These are phyloP conservation scores for Rhynchopsitta pachyrhyncha DNA, from an alignment of 2,113 vertebrate species.

Conservation along the genomic window DNA sequence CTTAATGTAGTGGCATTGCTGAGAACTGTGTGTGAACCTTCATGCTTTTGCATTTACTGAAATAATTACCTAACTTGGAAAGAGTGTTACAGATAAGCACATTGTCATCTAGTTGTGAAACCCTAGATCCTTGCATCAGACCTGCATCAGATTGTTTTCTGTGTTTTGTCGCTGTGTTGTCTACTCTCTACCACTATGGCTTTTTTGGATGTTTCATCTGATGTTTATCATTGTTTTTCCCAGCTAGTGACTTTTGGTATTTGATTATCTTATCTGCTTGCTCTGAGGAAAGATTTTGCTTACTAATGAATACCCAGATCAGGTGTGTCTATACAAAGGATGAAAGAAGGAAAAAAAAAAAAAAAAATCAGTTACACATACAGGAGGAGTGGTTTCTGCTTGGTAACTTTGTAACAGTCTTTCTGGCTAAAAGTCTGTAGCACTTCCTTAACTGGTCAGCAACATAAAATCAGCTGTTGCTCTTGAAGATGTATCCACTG, in stretches of 20 bases:
- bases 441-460: background rate
- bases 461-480: background rate
- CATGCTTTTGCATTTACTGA: background rate
- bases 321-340: background rate
- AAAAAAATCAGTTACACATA: background rate
- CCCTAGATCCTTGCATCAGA: background rate
- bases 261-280: background rate
- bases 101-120: background rate
- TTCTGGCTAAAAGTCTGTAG: background rate
- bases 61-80: background rate
- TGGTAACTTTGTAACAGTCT: background rate
- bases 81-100: background rate
- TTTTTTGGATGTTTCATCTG: background rate
- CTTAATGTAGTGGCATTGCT: background rate
- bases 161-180: background rate
- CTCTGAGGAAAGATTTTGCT: background rate
- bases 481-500: background rate
- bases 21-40: background rate
- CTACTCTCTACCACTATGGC: background rate
- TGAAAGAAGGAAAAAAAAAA: background rate
- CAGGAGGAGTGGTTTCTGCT: background rate
- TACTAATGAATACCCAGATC: too few species aligned
- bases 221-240: background rate
- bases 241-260: background rate
- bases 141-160: background rate